phyloP scores from a whole-genome alignment of 2,797 vertebrate genomes.

The Propithecus perrieri region DNA sequence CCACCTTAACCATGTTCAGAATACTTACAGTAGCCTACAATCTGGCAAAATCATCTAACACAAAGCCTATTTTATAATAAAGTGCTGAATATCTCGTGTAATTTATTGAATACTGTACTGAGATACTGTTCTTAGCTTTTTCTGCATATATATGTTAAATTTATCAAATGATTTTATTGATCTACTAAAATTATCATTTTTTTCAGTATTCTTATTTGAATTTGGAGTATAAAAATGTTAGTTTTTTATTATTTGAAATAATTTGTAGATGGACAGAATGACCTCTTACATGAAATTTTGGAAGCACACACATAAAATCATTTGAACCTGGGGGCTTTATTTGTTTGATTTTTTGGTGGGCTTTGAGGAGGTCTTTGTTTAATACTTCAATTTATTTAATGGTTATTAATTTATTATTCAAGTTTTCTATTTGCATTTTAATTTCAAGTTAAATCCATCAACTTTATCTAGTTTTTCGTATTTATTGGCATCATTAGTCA shows the following conservation, averaged over 20 bases:
- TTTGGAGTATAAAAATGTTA: neutral
- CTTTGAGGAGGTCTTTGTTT: neutral
- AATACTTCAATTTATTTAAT: neutral
- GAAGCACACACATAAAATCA: neutral
- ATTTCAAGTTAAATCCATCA: neutral
- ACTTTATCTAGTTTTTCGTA: neutral
- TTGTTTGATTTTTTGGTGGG: neutral
- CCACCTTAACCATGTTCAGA: neutral
- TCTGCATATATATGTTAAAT: neutral
- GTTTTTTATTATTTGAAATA: neutral
- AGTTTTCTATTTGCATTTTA: neutral
- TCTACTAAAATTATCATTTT: neutral
- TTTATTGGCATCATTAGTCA: neutral
- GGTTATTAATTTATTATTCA: neutral
- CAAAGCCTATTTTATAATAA: neutral
- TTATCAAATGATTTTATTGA: neutral
- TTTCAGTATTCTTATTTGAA: neutral
- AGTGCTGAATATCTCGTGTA: neutral
- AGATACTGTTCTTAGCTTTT: neutral
- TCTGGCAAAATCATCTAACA: neutral
- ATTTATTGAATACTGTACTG: neutral
- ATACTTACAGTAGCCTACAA: neutral
- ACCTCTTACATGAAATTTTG: neutral
- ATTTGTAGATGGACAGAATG: neutral
- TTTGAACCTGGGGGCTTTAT: neutral